phyloP scores from a whole-genome alignment of 2,113 vertebrate species.

The Reinhardtius hippoglossoides region DNA sequence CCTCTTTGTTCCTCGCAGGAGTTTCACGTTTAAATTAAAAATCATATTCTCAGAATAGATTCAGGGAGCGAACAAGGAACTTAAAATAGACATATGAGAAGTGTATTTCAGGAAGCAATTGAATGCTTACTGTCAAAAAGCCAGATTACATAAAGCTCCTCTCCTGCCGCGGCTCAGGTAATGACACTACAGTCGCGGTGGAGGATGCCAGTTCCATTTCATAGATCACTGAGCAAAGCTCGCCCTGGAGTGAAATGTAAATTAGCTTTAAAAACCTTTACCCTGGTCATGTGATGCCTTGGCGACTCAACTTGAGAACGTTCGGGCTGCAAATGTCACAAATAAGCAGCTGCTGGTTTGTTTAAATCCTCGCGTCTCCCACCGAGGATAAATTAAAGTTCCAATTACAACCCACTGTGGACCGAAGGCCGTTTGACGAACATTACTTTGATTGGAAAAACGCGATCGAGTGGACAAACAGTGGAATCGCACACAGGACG shows the following conservation, averaged over 20 bases:
- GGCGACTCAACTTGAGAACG: slow-evolving; percentile 7
- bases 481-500: neutral
- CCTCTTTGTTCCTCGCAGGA: neutral
- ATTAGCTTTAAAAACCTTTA: slow-evolving; percentile 25
- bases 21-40: slow-evolving; percentile 9
- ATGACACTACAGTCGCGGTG: slow-evolving; percentile 46
- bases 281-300: slow-evolving; percentile 14
- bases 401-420: slow-evolving; percentile 8
- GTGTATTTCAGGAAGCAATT: slow-evolving; percentile 35
- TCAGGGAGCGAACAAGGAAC: slow-evolving; percentile 24
- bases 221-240: slow-evolving; percentile 51
- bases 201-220: slow-evolving; percentile 58
- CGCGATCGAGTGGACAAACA: slow-evolving; percentile 5
- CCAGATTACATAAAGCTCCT: slow-evolving; percentile 66
- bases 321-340: slow-evolving; percentile 3
- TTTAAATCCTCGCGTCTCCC: neutral
- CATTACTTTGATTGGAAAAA: slow-evolving; percentile 10
- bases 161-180: slow-evolving; percentile 56
- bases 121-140: slow-evolving; percentile 57
- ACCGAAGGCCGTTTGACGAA: neutral
- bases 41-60: slow-evolving; percentile 14
- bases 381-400: slow-evolving; percentile 23
- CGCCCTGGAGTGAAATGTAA: slow-evolving; percentile 39
- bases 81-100: slow-evolving; percentile 60
- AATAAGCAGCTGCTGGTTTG: slow-evolving; percentile 1